Conservation (phyloP, 2,888 invertebrate species). For the Diplazon laetatorius region DNA sequence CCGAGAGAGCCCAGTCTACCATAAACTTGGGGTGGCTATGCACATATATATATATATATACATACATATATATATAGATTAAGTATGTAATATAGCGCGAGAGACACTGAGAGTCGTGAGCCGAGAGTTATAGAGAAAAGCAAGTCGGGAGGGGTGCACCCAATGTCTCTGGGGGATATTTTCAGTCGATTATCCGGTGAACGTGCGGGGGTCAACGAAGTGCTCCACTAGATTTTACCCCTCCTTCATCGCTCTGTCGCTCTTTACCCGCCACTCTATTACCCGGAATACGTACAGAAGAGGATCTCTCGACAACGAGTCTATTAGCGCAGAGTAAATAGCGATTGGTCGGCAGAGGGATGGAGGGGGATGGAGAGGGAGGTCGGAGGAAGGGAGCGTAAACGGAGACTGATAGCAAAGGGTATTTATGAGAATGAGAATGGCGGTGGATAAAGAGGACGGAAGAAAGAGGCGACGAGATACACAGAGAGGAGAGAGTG, state of each 20-base stretch:
- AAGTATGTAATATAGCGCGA: neutral
- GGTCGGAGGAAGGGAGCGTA: slow-evolving; percentile 31
- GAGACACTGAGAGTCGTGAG: slow-evolving; percentile 8
- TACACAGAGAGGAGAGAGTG: slow-evolving; percentile 29
- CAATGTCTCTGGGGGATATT: slow-evolving; percentile 80
- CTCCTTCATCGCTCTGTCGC: slow-evolving; percentile 26
- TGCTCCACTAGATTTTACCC: slow-evolving; percentile 49
- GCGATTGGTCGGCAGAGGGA: neutral
- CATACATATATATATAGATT: neutral
- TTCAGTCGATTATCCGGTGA: slow-evolving; percentile 81
- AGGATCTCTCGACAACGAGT: slow-evolving; percentile 63
- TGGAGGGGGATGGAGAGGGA: slow-evolving; percentile 31
- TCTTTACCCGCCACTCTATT: slow-evolving; percentile 63
- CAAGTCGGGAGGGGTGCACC: slow-evolving; percentile 56
- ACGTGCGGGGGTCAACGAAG: slow-evolving; percentile 72
- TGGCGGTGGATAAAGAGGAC: slow-evolving; percentile 57
- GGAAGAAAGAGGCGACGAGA: slow-evolving; percentile 57
- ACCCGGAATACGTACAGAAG: slow-evolving; percentile 60
- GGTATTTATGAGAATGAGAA: slow-evolving; percentile 46
- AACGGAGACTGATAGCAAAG: slow-evolving; percentile 17
- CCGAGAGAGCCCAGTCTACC: slow-evolving; percentile 28
- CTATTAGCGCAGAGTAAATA: slow-evolving; percentile 64
- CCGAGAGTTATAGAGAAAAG: slow-evolving; percentile 41
- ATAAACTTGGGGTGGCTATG: neutral
- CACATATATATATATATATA: neutral